Evolutionary conservation across 2,113 vertebrate genomes (phyloP).

Genomic region (Rousettus leschenaultii): DNA sequence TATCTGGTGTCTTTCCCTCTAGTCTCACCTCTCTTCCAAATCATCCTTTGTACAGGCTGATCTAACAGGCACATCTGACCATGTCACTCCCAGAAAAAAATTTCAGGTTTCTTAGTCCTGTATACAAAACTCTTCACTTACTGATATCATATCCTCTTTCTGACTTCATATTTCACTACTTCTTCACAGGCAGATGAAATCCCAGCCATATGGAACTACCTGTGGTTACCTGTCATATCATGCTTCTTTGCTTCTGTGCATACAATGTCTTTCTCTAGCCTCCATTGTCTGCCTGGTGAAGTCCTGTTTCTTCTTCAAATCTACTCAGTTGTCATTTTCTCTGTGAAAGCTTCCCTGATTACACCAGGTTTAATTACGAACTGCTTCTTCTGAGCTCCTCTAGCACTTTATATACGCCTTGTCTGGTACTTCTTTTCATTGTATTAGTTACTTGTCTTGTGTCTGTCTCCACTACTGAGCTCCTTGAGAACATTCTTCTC

Average conservation of each 20-base stretch:
- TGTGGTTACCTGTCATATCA: background rate
- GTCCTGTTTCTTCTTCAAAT: background rate
- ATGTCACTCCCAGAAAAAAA: background rate
- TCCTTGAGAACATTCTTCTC: conserved; percentile 3
- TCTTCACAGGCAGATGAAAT: background rate
- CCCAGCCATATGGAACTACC: background rate
- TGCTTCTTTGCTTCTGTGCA: background rate
- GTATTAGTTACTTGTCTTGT: background rate
- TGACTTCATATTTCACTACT: background rate
- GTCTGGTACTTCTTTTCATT: background rate
- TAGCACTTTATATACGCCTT: background rate
- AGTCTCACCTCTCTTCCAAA: background rate
- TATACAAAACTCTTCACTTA: background rate
- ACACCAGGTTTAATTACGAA: background rate
- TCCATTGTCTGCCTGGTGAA: background rate
- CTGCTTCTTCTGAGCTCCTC: background rate
- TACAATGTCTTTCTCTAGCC: background rate
- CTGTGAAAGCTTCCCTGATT: background rate
- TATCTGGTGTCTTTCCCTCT: background rate
- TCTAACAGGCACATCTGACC: background rate
- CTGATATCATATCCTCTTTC: background rate
- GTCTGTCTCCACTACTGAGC: background rate
- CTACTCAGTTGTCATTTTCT: background rate
- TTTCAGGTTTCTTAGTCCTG: background rate
- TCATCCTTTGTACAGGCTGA: background rate